Conservation (phyloP, 2,113 vertebrate genomes). For the Vidua chalybeata region DNA sequence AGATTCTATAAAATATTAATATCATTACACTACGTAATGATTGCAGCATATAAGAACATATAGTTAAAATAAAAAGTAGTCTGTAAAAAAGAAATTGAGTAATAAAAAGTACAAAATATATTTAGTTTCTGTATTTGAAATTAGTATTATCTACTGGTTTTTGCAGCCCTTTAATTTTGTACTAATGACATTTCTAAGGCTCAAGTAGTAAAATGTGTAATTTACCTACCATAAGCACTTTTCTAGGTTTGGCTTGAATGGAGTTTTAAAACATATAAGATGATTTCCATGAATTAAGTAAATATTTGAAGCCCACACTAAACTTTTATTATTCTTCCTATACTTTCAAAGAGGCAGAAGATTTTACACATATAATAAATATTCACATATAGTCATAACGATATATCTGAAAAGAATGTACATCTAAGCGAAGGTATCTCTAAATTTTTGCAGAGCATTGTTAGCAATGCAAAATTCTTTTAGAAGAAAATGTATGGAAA, state of each 20-base stretch:
- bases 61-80: slow-evolving; percentile 78
- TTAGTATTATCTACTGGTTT: slow-evolving; percentile 76
- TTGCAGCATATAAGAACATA: slow-evolving; percentile 73
- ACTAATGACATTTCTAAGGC: slow-evolving; percentile 69
- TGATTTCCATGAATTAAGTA: slow-evolving; percentile 71
- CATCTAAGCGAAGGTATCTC: not conserved
- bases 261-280: slow-evolving; percentile 71
- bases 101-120: slow-evolving; percentile 77
- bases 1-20: slow-evolving; percentile 96
- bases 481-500: not conserved
- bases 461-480: not conserved
- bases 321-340: slow-evolving; percentile 57
- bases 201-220: slow-evolving; percentile 72
- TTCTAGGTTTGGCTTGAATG: slow-evolving; percentile 67
- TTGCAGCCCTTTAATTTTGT: slow-evolving; percentile 74
- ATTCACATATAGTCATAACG: not conserved
- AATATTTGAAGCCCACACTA: slow-evolving; percentile 56
- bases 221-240: slow-evolving; percentile 71
- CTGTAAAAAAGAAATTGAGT: slow-evolving; percentile 76
- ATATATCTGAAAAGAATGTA: not conserved
- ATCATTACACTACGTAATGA: slow-evolving; percentile 72
- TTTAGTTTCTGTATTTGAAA: slow-evolving; percentile 75
- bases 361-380: not conserved
- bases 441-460: not conserved
- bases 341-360: not conserved